phyloP scores from a whole-genome alignment of 2,797 vertebrate genomes.

The Synaphobranchus kaupii region DNA sequence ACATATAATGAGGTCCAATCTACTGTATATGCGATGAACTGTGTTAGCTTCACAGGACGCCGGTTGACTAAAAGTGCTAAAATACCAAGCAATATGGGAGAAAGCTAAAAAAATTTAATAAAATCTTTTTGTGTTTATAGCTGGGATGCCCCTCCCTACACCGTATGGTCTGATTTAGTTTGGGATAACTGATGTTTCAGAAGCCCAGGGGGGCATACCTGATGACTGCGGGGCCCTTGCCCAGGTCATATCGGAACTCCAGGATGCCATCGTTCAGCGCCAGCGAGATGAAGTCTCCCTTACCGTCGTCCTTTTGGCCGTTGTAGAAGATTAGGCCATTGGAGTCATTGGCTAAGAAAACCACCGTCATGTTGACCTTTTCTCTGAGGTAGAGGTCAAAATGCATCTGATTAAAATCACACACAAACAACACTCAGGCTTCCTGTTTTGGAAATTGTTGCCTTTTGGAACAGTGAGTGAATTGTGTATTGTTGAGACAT shows the following conservation, averaged over 20 bases:
- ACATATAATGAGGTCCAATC: too few relatives aligned
- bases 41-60: too few relatives aligned
- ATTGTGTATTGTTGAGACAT: neutral
- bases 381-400: conserved; percentile 70
- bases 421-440: neutral
- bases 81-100: too few relatives aligned
- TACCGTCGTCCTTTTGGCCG: conserved; percentile 90
- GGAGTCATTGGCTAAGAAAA: conserved; percentile 85
- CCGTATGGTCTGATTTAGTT: too few relatives aligned
- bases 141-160: too few relatives aligned
- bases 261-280: conserved; percentile 80
- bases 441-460: neutral
- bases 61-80: too few relatives aligned
- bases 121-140: too few relatives aligned
- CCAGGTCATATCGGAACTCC: conserved; percentile 95
- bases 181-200: neutral
- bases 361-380: conserved; percentile 87
- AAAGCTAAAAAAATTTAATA: too few relatives aligned
- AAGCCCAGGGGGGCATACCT: conserved; percentile 67
- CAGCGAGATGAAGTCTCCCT: conserved; percentile 94
- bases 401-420: neutral
- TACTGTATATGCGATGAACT: too few relatives aligned
- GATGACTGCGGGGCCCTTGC: conserved; percentile 91
- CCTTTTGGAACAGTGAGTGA: neutral
- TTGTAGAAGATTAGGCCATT: conserved; percentile 94